Conservation (phyloP, 2,797 vertebrate species). For the Malurus splendens region DNA sequence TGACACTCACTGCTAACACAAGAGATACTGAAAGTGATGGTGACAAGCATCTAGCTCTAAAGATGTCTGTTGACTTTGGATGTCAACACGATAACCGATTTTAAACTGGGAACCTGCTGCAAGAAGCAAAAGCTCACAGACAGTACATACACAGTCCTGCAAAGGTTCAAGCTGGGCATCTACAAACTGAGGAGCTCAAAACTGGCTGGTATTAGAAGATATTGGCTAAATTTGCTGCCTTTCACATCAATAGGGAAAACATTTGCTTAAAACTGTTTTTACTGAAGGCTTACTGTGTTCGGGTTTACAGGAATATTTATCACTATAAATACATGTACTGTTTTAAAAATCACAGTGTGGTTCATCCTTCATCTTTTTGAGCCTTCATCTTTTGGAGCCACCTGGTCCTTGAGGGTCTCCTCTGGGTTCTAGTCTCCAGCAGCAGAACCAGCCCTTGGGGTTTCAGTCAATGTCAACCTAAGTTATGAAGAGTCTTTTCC, state of each 20-base stretch:
- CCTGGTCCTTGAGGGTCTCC: background rate
- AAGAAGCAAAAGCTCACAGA: background rate
- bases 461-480: background rate
- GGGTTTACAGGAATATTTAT: background rate
- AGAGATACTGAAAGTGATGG: background rate
- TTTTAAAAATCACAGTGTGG: background rate
- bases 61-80: background rate
- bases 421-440: background rate
- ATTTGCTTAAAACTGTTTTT: background rate
- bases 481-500: background rate
- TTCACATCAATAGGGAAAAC: background rate
- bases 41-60: background rate
- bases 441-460: background rate
- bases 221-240: background rate
- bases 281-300: background rate
- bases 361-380: background rate
- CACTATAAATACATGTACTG: background rate
- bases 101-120: background rate
- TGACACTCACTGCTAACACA: background rate
- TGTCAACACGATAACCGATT: background rate
- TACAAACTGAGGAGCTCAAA: background rate
- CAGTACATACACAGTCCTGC: background rate
- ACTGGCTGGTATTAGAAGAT: background rate
- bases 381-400: background rate
- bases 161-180: background rate